A percentile compares a stretch with the other conserved stretches of the same genome.
Conservation (phyloP, 1,140 invertebrate species). For the Apis cerana region DNA sequence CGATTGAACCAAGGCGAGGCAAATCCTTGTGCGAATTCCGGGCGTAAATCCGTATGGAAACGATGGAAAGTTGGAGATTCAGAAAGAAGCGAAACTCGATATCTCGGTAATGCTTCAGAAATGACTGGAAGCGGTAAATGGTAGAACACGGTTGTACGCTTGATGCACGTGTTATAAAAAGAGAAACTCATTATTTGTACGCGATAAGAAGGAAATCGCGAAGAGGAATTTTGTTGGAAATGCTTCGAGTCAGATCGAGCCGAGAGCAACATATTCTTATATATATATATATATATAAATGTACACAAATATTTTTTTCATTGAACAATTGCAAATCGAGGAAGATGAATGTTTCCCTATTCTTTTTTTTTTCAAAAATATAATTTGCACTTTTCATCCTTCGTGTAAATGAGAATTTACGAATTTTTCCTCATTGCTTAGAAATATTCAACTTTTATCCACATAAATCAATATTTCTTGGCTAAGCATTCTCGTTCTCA, state of each 20-base stretch:
- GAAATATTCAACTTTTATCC: no score
- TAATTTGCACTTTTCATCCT: no score
- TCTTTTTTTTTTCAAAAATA: no score
- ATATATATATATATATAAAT: no score
- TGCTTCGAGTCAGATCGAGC: not conserved
- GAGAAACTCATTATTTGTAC: constrained; percentile 12
- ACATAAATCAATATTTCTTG: no score
- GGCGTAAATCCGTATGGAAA: constrained; percentile 50
- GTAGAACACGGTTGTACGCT: not conserved
- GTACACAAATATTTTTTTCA: no score
- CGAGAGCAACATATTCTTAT: no score
- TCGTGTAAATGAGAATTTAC: no score
- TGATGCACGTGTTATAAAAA: constrained; percentile 5
- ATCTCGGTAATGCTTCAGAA: constrained; percentile 50
- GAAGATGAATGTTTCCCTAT: no score
- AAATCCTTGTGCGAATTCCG: constrained; percentile 73
- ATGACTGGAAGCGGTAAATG: constrained; percentile 52
- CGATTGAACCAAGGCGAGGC: constrained; percentile 49
- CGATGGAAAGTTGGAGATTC: constrained; percentile 40
- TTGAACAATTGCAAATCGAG: no score
- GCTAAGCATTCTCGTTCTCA: no score
- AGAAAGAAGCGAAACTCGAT: constrained; percentile 53
- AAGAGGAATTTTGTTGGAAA: constrained; percentile 6
- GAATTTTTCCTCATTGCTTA: no score
- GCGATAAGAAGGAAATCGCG: not conserved